Conservation (phyloP, 2,888 invertebrate genomes). For the Clitarchus hookeri region DNA sequence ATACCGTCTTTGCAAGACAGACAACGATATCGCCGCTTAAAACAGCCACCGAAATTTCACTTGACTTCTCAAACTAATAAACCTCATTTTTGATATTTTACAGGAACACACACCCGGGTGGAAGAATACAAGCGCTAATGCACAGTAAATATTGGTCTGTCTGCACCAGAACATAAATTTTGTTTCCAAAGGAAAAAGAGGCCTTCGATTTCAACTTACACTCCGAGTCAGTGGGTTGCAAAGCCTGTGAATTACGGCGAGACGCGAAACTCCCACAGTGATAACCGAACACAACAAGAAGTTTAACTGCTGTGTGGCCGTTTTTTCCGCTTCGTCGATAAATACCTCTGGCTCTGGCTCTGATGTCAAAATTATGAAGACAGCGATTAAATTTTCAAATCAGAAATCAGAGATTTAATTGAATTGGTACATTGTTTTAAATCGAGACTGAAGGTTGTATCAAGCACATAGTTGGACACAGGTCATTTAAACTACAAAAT, state of each 20-base stretch:
- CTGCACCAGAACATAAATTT: no score
- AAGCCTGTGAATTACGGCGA: background rate
- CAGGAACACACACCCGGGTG: no score
- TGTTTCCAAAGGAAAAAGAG: no score
- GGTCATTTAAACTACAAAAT: no score
- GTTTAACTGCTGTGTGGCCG: background rate
- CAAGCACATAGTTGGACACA: background rate
- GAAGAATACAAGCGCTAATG: no score
- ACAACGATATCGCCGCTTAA: no score
- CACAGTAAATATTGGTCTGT: no score
- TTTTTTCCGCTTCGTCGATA: background rate
- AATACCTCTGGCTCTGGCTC: background rate
- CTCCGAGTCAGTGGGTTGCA: background rate
- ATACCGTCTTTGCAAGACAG: no score
- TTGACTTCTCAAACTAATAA: no score
- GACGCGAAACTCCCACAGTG: background rate
- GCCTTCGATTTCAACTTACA: background rate
- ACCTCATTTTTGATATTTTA: no score
- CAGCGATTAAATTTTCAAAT: background rate
- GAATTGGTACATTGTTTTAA: background rate
- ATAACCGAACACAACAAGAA: background rate
- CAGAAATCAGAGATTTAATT: background rate
- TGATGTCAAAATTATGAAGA: background rate
- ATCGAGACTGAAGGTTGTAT: background rate
- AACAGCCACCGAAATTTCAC: no score